Evolutionary conservation across 2,113 vertebrate species (phyloP), one percentile per base, ranked within the genome.

Genomic region (Reinhardtius hippoglossoides): DNA sequence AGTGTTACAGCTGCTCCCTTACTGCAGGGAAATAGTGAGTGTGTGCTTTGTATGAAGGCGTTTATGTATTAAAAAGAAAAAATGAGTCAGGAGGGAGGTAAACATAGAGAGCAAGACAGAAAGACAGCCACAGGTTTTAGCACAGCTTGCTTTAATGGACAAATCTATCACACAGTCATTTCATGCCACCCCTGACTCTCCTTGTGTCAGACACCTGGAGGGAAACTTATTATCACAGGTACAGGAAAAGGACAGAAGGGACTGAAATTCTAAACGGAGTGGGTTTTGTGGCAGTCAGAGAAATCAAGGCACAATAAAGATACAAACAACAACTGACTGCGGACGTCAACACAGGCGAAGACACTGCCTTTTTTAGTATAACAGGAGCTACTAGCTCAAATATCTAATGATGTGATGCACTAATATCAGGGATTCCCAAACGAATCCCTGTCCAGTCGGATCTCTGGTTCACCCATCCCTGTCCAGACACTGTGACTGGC

Each of bases 81-180:
- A 62, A 48, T 68, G 7, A 4, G 37, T 21, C 15, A 21, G 46
- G 58, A 79, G 63, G 55, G 42, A 59, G 37, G 35, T 60, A 54
- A 42, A 75, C 6, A 48, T 23, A 78, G 44, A 78, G 44, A 67
- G 54, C 59, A 48, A 77, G 69, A 81, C 71, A 82, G 72, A 18
- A 54, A 76, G 78, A 74, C 74, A 31, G 76, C 74, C 57, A 23
- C 50, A 15, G 71, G 71, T 78, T 84, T 73, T 77, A 74, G 62
- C 66, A 80, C 80, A 76, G 58, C 71, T 79, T 85, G 78, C 37
- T 69, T 82, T 86, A 89, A 90, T 88, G 66, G 74, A 78, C 66
- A 78, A 76, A 89, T 88, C 74, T 62, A 88, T 90, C 83, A 87
- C 40, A 52, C 74, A 56, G 61, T 78, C 69, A 78, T 75, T 82